Conservation (phyloP, 1,140 invertebrate species). For the Drosophila elegans region DNA sequence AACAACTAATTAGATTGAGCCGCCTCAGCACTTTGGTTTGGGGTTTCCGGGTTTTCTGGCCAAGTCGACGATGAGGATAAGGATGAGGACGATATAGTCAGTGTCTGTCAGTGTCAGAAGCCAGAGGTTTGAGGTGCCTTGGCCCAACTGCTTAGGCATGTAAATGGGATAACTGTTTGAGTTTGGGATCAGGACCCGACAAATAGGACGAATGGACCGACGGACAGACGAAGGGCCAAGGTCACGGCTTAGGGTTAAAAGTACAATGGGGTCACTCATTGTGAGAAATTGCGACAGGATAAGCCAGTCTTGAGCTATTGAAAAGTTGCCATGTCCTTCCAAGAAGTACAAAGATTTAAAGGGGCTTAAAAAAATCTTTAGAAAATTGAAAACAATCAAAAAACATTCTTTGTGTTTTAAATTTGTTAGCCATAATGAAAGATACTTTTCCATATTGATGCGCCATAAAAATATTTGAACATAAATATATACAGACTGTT, state of each 20-base stretch:
- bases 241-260: slow-evolving; percentile 5
- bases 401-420: not conserved
- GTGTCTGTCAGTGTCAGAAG: slow-evolving; percentile 30
- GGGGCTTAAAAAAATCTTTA: not conserved
- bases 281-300: not conserved
- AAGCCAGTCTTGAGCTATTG: not conserved
- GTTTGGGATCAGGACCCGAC: slow-evolving; percentile 21
- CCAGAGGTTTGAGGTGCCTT: not conserved
- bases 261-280: slow-evolving; percentile 8
- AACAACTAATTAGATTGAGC: slow-evolving; percentile 49
- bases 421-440: too few relatives aligned
- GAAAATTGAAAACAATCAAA: not conserved
- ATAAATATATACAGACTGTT: too few relatives aligned
- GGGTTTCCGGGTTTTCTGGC: slow-evolving; percentile 5
- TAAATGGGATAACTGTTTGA: slow-evolving; percentile 54
- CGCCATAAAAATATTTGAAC: too few relatives aligned
- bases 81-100: slow-evolving; percentile 4
- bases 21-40: slow-evolving; percentile 9
- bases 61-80: not conserved
- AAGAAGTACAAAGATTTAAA: not conserved
- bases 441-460: too few relatives aligned
- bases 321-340: not conserved
- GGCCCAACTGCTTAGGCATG: slow-evolving; percentile 30
- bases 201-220: not conserved
- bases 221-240: not conserved